A percentile compares a stretch with the other conserved stretches of the same genome.
Evolutionary conservation across 2,888 invertebrate species (phyloP).

Genomic region (Nycteola revayana): DNA sequence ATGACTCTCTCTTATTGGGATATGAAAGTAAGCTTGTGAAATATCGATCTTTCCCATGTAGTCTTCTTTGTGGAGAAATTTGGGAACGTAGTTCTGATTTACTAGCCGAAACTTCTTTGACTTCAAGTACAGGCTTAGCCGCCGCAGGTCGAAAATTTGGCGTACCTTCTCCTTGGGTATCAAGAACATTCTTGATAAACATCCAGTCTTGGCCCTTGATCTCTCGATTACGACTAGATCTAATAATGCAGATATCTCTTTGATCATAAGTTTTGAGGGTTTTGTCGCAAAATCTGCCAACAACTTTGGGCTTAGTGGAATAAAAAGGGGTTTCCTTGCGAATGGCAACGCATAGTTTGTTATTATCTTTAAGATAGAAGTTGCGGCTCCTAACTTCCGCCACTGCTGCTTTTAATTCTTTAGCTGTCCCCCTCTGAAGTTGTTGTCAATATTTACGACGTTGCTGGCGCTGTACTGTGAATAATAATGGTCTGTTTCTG

Average conservation of each 20-base stretch:
- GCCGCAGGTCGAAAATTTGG: slow-evolving; percentile 18
- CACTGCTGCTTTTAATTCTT: slow-evolving; percentile 1
- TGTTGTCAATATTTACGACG: slow-evolving; percentile 8
- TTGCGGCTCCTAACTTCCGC: slow-evolving; percentile 6
- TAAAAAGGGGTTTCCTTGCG: slow-evolving; percentile 14
- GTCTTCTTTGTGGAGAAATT: slow-evolving; percentile 13
- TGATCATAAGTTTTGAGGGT: slow-evolving; percentile 4
- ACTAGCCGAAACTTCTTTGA: slow-evolving; percentile 17
- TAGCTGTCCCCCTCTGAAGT: slow-evolving; percentile 7
- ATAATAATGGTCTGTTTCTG: too few species aligned
- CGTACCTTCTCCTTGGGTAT: slow-evolving; percentile 13
- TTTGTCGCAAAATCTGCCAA: slow-evolving; percentile 4
- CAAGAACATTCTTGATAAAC: slow-evolving; percentile 5
- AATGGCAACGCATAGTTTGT: slow-evolving; percentile 16
- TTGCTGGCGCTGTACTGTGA: slow-evolving; percentile 1
- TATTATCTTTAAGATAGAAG: slow-evolving; percentile 9
- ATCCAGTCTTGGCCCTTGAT: slow-evolving; percentile 6
- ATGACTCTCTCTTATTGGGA: slow-evolving; percentile 15
- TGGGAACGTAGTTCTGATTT: slow-evolving; percentile 15
- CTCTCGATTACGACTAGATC: slow-evolving; percentile 7
- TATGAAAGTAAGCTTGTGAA: slow-evolving; percentile 22
- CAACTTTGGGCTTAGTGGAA: slow-evolving; percentile 2
- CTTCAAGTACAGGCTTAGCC: slow-evolving; percentile 12
- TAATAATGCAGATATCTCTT: slow-evolving; percentile 8
- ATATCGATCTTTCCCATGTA: slow-evolving; percentile 21